Conservation (phyloP, 2,888 invertebrate genomes). For the Drosophila buzzatii region DNA sequence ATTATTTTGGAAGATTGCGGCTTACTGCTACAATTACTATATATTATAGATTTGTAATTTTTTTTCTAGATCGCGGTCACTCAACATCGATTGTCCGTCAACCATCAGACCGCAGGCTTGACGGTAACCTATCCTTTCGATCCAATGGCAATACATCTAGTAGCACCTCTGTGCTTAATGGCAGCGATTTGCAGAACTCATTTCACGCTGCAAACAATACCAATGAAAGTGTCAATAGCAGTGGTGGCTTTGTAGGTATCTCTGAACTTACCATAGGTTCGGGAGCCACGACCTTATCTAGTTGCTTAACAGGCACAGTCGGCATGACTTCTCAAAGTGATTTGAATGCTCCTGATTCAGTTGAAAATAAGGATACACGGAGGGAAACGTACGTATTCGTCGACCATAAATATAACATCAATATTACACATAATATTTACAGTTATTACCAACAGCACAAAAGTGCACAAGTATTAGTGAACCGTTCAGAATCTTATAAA, state of each 20-base stretch:
- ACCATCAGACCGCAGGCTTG: conserved; percentile 85
- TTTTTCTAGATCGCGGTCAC: conserved; percentile 82
- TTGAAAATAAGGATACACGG: conserved; percentile 75
- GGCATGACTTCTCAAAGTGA: conserved; percentile 66
- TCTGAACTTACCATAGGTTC: conserved; percentile 54
- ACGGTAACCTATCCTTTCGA: conserved; percentile 82
- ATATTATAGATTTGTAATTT: neutral
- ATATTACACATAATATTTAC: neutral
- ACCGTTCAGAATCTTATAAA: conserved; percentile 91
- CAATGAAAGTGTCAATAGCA: conserved; percentile 61
- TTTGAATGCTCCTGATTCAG: conserved; percentile 81
- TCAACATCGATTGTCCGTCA: conserved; percentile 84
- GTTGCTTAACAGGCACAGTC: conserved; percentile 49
- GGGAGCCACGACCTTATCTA: conserved; percentile 52
- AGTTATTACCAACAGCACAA: conserved; percentile 83
- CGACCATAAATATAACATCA: too few relatives aligned
- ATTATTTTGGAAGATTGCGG: too few relatives aligned
- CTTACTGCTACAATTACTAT: too few relatives aligned
- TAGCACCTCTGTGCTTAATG: conserved; percentile 74
- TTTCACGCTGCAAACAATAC: conserved; percentile 61
- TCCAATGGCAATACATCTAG: conserved; percentile 81
- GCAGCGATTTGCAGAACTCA: conserved; percentile 76
- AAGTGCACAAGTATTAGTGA: conserved; percentile 86
- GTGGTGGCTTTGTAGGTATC: conserved; percentile 31
- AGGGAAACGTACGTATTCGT: conserved; percentile 72